A percentile compares a stretch with the other conserved stretches of the same genome.
Conservation (phyloP, 1,140 invertebrate genomes). For the Stegodyphus dumicola region DNA sequence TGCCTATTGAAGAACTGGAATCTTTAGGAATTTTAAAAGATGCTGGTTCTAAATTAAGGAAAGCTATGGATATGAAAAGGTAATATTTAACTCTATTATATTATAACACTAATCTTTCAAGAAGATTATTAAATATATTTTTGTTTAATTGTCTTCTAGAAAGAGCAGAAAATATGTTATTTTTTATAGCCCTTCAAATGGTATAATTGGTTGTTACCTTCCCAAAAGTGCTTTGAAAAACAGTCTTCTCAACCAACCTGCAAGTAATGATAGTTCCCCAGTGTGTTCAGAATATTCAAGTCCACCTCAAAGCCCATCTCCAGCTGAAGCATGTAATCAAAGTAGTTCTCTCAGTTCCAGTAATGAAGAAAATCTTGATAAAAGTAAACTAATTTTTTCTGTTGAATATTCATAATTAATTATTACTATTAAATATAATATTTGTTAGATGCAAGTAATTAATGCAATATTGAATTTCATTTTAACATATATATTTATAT, state of each 20-base stretch:
- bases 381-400: conserved; percentile 32
- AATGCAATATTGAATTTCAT: no score
- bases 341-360: conserved; percentile 53
- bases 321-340: conserved; percentile 45
- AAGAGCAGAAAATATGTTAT: neutral
- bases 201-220: conserved; percentile 26
- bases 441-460: no score
- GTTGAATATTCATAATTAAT: no score
- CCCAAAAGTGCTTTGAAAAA: conserved; percentile 23
- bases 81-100: conserved; percentile 2
- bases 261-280: conserved; percentile 62
- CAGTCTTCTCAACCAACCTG: conserved; percentile 1
- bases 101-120: neutral
- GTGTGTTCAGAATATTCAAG: conserved; percentile 64
- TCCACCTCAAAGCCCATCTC: conserved; percentile 63
- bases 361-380: conserved; percentile 47
- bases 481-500: no score
- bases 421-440: no score
- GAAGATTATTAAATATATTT: neutral
- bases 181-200: conserved; percentile 33
- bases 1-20: conserved; percentile 49
- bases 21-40: conserved; percentile 39
- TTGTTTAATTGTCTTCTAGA: no score
- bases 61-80: conserved; percentile 51
- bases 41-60: conserved; percentile 26